Percentiles rank a stretch among this genome's conserved stretches.
Evolutionary conservation across 2,797 vertebrate species (phyloP).

Genomic region (Pseudochirops cupreus): DNA sequence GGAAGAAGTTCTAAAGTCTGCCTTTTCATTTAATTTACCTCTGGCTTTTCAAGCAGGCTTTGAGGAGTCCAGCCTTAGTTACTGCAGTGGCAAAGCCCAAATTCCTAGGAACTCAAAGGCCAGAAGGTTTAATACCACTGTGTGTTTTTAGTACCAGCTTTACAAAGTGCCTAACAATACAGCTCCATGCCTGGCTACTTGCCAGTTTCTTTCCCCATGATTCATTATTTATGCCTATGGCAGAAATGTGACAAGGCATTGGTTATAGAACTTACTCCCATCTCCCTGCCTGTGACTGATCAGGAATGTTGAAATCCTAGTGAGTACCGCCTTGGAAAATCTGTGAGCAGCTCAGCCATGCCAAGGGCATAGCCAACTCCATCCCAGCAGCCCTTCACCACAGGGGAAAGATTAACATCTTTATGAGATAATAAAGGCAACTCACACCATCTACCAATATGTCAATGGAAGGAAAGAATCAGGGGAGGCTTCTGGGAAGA

Average conservation of each 20-base stretch:
- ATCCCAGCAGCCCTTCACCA: slow-evolving; percentile 40
- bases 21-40: neutral
- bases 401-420: slow-evolving; percentile 75
- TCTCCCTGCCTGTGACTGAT: neutral
- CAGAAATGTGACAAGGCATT: slow-evolving; percentile 9
- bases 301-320: slow-evolving; percentile 29
- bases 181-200: neutral
- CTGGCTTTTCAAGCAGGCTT: neutral
- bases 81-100: neutral
- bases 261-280: neutral
- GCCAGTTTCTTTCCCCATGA: neutral
- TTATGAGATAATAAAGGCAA: slow-evolving; percentile 70
- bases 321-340: neutral
- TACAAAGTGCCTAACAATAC: neutral
- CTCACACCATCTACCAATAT: slow-evolving; percentile 66
- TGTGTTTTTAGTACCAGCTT: neutral
- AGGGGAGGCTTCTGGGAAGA: neutral
- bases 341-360: slow-evolving; percentile 26
- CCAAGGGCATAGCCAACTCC: slow-evolving; percentile 43
- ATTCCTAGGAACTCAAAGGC: neutral
- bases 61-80: neutral
- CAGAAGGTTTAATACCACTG: neutral
- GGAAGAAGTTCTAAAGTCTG: neutral
- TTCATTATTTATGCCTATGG: neutral
- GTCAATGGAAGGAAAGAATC: slow-evolving; percentile 42